Evolutionary conservation across 2,113 vertebrate genomes (phyloP), one percentile per base, ranked within the genome.

Genomic region (Xiphophorus hellerii): DNA sequence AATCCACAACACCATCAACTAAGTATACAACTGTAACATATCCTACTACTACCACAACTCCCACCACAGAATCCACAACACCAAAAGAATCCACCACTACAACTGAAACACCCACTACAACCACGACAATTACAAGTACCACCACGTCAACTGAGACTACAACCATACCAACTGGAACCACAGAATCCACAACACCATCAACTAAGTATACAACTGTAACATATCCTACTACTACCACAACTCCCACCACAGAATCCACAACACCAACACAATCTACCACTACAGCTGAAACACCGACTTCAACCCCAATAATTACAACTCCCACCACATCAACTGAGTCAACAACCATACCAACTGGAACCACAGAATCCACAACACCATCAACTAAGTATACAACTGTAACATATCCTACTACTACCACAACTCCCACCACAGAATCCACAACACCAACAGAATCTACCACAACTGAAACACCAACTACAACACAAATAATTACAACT

Each of bases 121-220:
- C 67, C 0, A 13, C 70, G 77, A 4, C 75, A 61, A 28, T 25
- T 9, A 42, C 58, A 20, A 71, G 60, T 1, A 11, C 33, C 29
- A 73, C 74, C 1, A 62, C 82, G 27, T 60, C 74, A 7, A 68
- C 80, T 2, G 9, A n/a, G 28, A 10, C 74, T 27, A 3, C 63
- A 1, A 65, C 31, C 11, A 37, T 10, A 15, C 13, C 31, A 5
- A 7, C 39, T 14, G 13, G 15, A 20, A 64, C 62, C 7, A 42
- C 39, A 42, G 22, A 30, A 14, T 33, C 62, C 3, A 22, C 62
- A 10, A 64, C 62, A 62, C 10, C 25, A 27, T 12, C 60, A 29
- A 25, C 31, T 10, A 8, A 42, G 31, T 31, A 13, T 42, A 42
- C 39, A 2, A 37, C 37, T 12, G 9, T 12, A 37, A 33, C 62